phyloP scores from a whole-genome alignment of 1,140 invertebrate genomes.

The Pachyrhynchus sulphureomaculatus region DNA sequence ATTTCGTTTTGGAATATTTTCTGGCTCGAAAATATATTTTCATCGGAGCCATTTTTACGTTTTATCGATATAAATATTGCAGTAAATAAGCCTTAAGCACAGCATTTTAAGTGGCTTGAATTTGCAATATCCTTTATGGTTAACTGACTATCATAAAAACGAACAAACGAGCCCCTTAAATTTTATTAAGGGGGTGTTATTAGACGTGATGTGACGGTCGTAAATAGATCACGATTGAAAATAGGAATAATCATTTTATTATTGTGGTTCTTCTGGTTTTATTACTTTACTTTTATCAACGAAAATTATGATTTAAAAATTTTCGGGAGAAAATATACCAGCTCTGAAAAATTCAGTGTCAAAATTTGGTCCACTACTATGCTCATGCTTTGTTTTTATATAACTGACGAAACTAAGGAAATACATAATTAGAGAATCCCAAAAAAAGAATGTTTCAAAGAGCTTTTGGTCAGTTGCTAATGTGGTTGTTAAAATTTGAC shows the following conservation, averaged over 20 bases:
- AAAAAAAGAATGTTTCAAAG: too few relatives aligned
- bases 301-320: too few relatives aligned
- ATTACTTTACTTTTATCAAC: too few relatives aligned
- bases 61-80: constrained; percentile 13
- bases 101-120: constrained; percentile 7
- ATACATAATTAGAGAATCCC: too few relatives aligned
- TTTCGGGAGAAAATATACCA: too few relatives aligned
- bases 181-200: constrained; percentile 10
- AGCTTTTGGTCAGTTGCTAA: too few relatives aligned
- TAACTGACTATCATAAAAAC: constrained; percentile 1
- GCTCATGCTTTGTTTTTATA: too few relatives aligned
- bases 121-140: constrained; percentile 12
- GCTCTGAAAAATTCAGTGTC: too few relatives aligned
- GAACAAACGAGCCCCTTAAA: constrained; percentile 1
- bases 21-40: constrained; percentile 4
- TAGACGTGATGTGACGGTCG: background rate
- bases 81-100: constrained; percentile 8
- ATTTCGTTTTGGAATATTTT: background rate
- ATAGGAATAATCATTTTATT: background rate
- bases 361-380: too few relatives aligned
- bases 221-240: constrained; percentile 1
- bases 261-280: too few relatives aligned
- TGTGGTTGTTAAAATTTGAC: too few relatives aligned
- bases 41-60: constrained; percentile 1
- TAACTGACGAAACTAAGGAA: too few relatives aligned